Evolutionary conservation across 2,888 invertebrate genomes (phyloP).

Genomic region (Andrena hattorfiana): DNA sequence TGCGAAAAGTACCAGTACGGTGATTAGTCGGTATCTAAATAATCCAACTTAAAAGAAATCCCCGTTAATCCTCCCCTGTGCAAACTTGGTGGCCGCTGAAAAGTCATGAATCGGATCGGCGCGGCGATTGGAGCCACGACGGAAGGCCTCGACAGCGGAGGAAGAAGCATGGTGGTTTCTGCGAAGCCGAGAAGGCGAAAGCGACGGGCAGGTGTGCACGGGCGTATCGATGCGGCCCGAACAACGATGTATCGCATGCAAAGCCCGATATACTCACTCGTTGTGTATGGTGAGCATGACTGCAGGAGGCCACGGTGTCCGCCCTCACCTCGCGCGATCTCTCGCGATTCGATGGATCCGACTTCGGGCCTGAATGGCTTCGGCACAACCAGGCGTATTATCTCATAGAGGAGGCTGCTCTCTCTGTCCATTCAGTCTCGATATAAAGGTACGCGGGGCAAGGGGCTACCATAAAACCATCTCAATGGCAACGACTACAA

Average conservation of each 20-base stretch:
- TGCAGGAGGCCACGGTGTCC: slow-evolving; percentile 67
- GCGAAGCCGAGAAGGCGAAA: slow-evolving; percentile 18
- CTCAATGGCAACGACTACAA: slow-evolving; percentile 77
- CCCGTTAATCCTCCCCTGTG: background rate
- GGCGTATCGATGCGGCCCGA: slow-evolving; percentile 22
- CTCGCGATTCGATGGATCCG: slow-evolving; percentile 71
- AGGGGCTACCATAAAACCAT: slow-evolving; percentile 74
- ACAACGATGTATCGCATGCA: slow-evolving; percentile 45
- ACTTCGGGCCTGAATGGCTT: slow-evolving; percentile 73
- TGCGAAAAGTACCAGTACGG: too few relatives aligned
- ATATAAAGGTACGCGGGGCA: slow-evolving; percentile 77
- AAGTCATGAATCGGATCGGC: slow-evolving; percentile 39
- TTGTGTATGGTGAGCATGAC: slow-evolving; percentile 78
- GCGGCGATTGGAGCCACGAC: background rate
- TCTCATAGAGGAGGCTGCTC: slow-evolving; percentile 78
- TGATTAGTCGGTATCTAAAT: too few relatives aligned
- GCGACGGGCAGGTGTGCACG: slow-evolving; percentile 18
- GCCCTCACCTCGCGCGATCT: slow-evolving; percentile 70
- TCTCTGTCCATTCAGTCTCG: slow-evolving; percentile 78
- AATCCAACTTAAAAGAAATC: too few relatives aligned
- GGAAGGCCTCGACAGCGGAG: background rate
- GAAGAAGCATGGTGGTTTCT: slow-evolving; percentile 18
- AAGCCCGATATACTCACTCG: slow-evolving; percentile 72
- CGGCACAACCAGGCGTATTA: slow-evolving; percentile 76
- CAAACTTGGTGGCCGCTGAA: slow-evolving; percentile 34